Evolutionary conservation across 1,140 invertebrate species (phyloP), one percentile per base, ranked within the genome.

Genomic region (Oppia nitens): DNA sequence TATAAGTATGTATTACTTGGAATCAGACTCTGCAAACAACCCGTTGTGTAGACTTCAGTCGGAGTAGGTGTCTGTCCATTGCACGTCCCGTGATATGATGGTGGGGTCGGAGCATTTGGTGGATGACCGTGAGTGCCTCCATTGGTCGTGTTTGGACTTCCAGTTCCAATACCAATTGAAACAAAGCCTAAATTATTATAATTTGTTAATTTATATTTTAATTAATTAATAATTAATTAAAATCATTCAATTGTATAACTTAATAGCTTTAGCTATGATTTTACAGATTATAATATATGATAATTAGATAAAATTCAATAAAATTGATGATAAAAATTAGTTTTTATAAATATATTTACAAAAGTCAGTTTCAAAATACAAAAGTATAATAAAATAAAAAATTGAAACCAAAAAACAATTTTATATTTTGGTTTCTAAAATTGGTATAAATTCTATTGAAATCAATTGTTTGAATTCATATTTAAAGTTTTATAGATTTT

Each of bases 1-100:
- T 6, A n/a, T 24, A 28, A 17, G 24, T n/a, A 28, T 29, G 27
- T 23, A 32, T 55, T 26, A 21, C 26, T n/a, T 28, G 57, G 28
- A 17, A 58, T 28, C 14, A 58, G 21, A 32, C 57, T 48, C 11
- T 47, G 50, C 23, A 58, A 28, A 52, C 57, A 58, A 23, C 48
- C 57, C 29, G 28, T 58, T 2, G 57, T 58, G 20, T 26, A 58
- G 14, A 58, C 28, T 28, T 55, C 28, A n/a, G 1, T 20, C 6
- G 48, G n/a, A 23, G 14, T 26, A n/a, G n/a, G 47, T 4, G 21
- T 23, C 12, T 51, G 29, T 14, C 32, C 57, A 40, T 58, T 58
- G 21, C 57, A 58, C 14, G 25, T n/a, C 17, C 14, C 17, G 12
- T 14, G 11, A 14, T 27, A 29, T n/a, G 25, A 52, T 32, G 57